Evolutionary conservation across 2,888 invertebrate species (phyloP), one percentile per base, ranked within the genome.

Genomic region (Hypsopygia costalis): DNA sequence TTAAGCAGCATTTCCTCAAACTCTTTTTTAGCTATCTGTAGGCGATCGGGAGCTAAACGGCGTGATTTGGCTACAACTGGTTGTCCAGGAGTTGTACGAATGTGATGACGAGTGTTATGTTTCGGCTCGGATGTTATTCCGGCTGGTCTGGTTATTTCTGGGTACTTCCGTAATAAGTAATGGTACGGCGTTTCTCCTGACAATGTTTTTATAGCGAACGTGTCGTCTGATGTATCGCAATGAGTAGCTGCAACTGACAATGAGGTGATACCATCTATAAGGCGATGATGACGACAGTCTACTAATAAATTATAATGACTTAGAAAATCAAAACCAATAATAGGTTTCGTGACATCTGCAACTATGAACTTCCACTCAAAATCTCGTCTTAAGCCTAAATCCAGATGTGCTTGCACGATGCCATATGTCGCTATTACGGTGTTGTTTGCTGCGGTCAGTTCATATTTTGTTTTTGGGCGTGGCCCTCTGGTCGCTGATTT

Each of bases 261-360:
- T n/a, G 47, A 31, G 5, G 58, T 58, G 1, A 27, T 5, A 0
- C 38, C 36, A 22, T 57, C 55, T 0, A 63, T 30, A 0, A 73
- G 34, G 1, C 55, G 47, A 0, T 47, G 44, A 22, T 60, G 49
- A 1, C 51, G 39, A 2, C 62, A 30, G 36, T 73, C 69, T 0
- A 67, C 62, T 0, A 74, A 42, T 0, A 74, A 45, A 7, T 55
- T 52, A 34, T 52, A 71, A 36, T 53, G 51, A 1, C 35, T 31
- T n/a, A 72, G 41, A 31, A 76, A 70, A 44, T 71, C 67, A 3
- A 57, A 64, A 1, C 66, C 65, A 12, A 71, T 69, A 7, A 74
- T 72, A 0, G 71, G 58, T 28, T 52, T 57, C 0, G 59, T 31
- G 0, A 69, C 62, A 28, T 71, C 64, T 0, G 68, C 71, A 2